Evolutionary conservation across 2,888 invertebrate species (phyloP).

Genomic region (Epinotia nisella): DNA sequence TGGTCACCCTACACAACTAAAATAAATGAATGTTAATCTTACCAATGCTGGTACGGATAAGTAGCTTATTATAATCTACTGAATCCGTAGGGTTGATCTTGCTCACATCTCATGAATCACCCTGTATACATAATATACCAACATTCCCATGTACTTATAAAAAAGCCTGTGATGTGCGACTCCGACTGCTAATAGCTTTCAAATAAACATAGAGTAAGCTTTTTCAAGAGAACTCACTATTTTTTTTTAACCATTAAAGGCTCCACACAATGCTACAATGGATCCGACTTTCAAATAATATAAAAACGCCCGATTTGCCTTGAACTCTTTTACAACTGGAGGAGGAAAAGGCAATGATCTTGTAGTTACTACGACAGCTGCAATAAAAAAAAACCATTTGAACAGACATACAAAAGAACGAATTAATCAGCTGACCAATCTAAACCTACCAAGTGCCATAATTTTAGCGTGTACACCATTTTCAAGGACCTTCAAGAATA

Average conservation of each 20-base stretch:
- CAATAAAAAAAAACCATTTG: conserved; percentile 39
- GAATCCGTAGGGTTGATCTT: too few relatives aligned
- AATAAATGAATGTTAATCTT: too few relatives aligned
- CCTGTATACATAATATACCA: too few relatives aligned
- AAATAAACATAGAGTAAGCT: background rate
- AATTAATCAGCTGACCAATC: too few relatives aligned
- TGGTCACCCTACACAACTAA: too few relatives aligned
- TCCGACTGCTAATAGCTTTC: background rate
- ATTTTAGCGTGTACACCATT: too few relatives aligned
- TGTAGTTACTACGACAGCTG: conserved; percentile 49
- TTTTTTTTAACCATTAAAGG: background rate
- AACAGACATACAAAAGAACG: background rate
- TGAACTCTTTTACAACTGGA: conserved; percentile 47
- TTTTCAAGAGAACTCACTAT: background rate
- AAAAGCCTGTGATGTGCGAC: background rate
- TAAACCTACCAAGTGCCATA: too few relatives aligned
- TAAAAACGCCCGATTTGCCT: conserved; percentile 48
- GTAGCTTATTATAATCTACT: too few relatives aligned
- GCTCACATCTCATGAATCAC: too few relatives aligned
- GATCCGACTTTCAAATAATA: conserved; percentile 5
- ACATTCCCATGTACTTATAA: background rate
- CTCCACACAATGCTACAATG: background rate
- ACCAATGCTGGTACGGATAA: too few relatives aligned
- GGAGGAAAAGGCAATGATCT: conserved; percentile 43
- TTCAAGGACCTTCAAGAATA: too few relatives aligned